These are phyloP conservation scores for Pimephales promelas DNA, from an alignment of 2,113 vertebrate genomes.

Conservation along the genomic window DNA sequence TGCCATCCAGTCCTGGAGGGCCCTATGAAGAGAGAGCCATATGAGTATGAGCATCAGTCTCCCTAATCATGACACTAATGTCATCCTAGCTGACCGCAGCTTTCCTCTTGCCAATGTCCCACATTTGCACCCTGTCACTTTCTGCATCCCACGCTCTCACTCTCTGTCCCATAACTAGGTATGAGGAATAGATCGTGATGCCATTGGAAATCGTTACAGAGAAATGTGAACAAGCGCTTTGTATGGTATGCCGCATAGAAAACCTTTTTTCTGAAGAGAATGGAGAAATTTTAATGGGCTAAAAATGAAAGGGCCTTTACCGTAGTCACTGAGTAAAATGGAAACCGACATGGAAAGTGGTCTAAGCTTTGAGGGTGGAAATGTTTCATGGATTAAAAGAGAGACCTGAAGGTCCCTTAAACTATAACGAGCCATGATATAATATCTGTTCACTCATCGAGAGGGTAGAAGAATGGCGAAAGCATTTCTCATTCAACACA, in stretches of 20 bases:
- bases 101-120: slow-evolving; percentile 33
- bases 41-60: slow-evolving; percentile 21
- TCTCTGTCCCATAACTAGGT: slow-evolving; percentile 61
- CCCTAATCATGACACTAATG: slow-evolving; percentile 30
- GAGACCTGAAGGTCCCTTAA: slow-evolving; percentile 15
- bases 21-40: slow-evolving; percentile 62
- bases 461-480: slow-evolving; percentile 33
- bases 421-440: slow-evolving; percentile 47
- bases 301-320: slow-evolving; percentile 37
- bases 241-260: slow-evolving; percentile 23
- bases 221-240: slow-evolving; percentile 67
- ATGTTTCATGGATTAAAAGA: slow-evolving; percentile 21
- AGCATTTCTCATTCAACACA: slow-evolving; percentile 49
- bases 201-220: slow-evolving; percentile 73
- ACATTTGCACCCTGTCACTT: slow-evolving; percentile 51
- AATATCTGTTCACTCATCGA: slow-evolving; percentile 38
- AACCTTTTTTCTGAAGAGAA: slow-evolving; percentile 41
- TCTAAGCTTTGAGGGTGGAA: slow-evolving; percentile 51
- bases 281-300: slow-evolving; percentile 55
- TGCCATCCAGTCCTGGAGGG: slow-evolving; percentile 67
- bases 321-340: slow-evolving; percentile 4
- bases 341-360: slow-evolving; percentile 56
- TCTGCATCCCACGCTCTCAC: slow-evolving; percentile 3
- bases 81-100: slow-evolving; percentile 39
- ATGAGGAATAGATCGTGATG: slow-evolving; percentile 71